Conservation (phyloP, 2,888 invertebrate genomes). For the Drosophila quinaria region DNA sequence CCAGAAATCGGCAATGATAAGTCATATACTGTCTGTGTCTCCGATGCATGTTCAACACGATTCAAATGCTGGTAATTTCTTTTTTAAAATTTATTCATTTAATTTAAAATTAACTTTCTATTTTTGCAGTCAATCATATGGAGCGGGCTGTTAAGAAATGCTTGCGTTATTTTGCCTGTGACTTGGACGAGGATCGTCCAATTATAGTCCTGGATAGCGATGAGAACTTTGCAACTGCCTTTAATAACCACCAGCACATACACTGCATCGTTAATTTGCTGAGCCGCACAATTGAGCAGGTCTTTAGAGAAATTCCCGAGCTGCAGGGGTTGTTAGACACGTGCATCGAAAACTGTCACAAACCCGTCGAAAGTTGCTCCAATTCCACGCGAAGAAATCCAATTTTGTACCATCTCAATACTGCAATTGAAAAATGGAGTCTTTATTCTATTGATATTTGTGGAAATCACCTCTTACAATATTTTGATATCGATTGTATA, state of each 20-base stretch:
- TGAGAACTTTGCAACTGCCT: background rate
- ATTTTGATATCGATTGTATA: background rate
- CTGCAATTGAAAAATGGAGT: background rate
- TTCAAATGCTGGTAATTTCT: background rate
- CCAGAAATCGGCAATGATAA: background rate
- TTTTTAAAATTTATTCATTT: no score
- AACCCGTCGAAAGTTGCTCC: background rate
- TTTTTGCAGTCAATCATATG: background rate
- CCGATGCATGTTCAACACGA: background rate
- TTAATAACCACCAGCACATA: slow-evolving; percentile 9
- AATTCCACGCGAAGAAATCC: background rate
- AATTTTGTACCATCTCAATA: slow-evolving; percentile 10
- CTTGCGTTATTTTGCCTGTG: slow-evolving; percentile 8
- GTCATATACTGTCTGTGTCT: slow-evolving; percentile 3
- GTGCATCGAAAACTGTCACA: background rate
- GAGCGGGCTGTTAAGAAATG: slow-evolving; percentile 7
- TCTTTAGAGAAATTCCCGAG: background rate
- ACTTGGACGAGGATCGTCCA: slow-evolving; percentile 18
- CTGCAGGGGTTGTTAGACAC: background rate
- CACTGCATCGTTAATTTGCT: slow-evolving; percentile 14
- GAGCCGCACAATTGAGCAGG: slow-evolving; percentile 1
- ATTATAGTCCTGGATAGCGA: slow-evolving; percentile 10
- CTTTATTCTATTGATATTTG: background rate
- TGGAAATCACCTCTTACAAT: background rate
- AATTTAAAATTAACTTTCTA: background rate